Evolutionary conservation across 2,888 invertebrate genomes (phyloP), one percentile per base, ranked within the genome.

Genomic region (Chrysodeixis includens): DNA sequence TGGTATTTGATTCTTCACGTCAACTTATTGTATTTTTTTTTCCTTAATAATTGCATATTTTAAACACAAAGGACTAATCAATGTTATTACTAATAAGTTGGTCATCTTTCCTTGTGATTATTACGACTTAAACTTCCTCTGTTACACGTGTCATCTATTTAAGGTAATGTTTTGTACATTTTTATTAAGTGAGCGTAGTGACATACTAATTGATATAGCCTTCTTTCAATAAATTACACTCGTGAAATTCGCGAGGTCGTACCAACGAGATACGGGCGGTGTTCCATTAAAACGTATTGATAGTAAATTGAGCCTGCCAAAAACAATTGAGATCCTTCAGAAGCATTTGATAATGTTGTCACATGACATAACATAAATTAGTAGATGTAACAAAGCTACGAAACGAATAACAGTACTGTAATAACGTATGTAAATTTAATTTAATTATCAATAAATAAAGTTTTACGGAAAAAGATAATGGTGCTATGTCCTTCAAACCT

Each of bases 251-350:
- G 18, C 46, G 46, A 49, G 46, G 46, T 20, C 46, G 46, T 49
- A n/a, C 20, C 46, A 49, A 49, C 46, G 46, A 44, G 44, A 49
- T 49, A 49, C 46, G 46, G 46, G 46, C 46, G 46, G 10, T 49
- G 46, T 49, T 49, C 46, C 46, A 49, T 20, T 49, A 9, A 20
- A 49, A 49, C 16, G 18, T 40, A 40, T 40, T 40, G 40, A 40
- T 40, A 40, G n/a, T n/a, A 40, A 40, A 40, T n/a, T 14, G n/a
- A n/a, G n/a, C 1, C 1, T n/a, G 7, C 40, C 40, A 40, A 49
- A 49, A 9, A 49, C 20, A 49, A 49, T 49, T 49, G 46, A 0
- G 46, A 49, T 20, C 46, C 7, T 49, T 49, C 20, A 49, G 20
- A 18, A 49, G 46, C 46, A 20, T 49, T 20, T 20, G 20, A 49